Base-by-base conservation (phyloP, 2,797 vertebrate species). In the Spinus pinus region DNA sequence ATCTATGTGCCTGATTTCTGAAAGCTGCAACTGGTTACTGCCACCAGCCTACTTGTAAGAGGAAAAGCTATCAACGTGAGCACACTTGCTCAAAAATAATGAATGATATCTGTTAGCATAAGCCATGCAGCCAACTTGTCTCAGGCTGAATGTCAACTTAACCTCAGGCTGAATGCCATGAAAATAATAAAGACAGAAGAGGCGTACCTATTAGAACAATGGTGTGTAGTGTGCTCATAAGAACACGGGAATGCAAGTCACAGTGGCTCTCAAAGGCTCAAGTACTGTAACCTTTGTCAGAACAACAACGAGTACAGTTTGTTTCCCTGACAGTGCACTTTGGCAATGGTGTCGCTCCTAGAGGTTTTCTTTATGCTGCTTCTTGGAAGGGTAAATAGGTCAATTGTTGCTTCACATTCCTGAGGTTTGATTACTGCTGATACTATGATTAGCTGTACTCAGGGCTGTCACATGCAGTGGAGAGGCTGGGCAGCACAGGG, bases 391-490 rank as follows among this genome's bases (percentile, higher is more conserved):
- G 11, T 57, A 30, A 89, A 33, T 21, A 73, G 41, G 41, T 50
- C 37, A 54, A 42, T 44, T 5, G 28, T 7, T 13, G 15, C 64
- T 86, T 56, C 57, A 27, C 14, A 4, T 56, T 86, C n/a, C 65
- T 47, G 46, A 73, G 31, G 21, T 46, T 49, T 61, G 28, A 25
- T 66, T 47, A 58, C 24, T 42, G 35, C 53, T 60, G 54, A 13
- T 21, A 9, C 9, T n/a, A 0, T 2, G 13, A 67, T 27, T 21
- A 30, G 7, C 30, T 70, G 44, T 62, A 16, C 18, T 60, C 24
- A 18, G 80, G 24, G 25, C 46, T 71, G 49, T 33, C 21, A 35
- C 0, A 0, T n/a, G 24, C n/a, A 42, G 21, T 0, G 1, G 12
- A 51, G 12, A 50, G 3, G 4, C 20, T 9, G 7, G 12, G 39